Evolutionary conservation across 2,113 vertebrate genomes (phyloP), one percentile per base, ranked within the genome.

Genomic region (Phocoena sinus): DNA sequence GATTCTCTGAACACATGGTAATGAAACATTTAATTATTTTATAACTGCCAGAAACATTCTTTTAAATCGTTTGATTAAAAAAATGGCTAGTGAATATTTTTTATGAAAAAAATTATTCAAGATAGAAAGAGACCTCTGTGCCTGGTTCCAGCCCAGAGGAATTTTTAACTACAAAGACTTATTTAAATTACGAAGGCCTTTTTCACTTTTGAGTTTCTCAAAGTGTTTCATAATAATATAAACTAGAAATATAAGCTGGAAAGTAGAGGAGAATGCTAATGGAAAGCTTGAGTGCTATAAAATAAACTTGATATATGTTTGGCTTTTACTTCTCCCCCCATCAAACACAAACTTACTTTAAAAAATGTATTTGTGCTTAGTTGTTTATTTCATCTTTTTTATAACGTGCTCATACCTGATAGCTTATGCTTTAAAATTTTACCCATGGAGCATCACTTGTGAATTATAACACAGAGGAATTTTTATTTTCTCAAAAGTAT

Each of bases 21-120:
- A 96, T 91, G 44, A 93, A 97, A 89, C 50, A 96, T 84, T 97
- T 95, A 91, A 89, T 95, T 84, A 90, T 93, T 97, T 97, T 97
- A 77, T 13, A 73, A 91, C 41, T 91, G 65, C 91, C 88, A 97
- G 63, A 91, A 92, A 95, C 28, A 89, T 89, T 91, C 41, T 95
- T 95, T 94, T 50, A 91, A 58, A 96, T 83, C 94, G 33, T 95
- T 95, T 97, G 58, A 94, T 92, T 97, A 94, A 92, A 95, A 97
- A 95, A 80, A 92, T 94, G 89, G 20, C 62, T 96, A 63, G 56
- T 96, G 73, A 95, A 80, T 84, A 92, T 68, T 97, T 95, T 94
- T 89, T 89, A 97, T 95, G 80, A 91, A 96, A 96, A 97, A 96
- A 68, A 71, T 91, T 94, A 95, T 80, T 94, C 81, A 93, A 65